Conservation (phyloP, 2,797 vertebrate species). For the Picus viridis region DNA sequence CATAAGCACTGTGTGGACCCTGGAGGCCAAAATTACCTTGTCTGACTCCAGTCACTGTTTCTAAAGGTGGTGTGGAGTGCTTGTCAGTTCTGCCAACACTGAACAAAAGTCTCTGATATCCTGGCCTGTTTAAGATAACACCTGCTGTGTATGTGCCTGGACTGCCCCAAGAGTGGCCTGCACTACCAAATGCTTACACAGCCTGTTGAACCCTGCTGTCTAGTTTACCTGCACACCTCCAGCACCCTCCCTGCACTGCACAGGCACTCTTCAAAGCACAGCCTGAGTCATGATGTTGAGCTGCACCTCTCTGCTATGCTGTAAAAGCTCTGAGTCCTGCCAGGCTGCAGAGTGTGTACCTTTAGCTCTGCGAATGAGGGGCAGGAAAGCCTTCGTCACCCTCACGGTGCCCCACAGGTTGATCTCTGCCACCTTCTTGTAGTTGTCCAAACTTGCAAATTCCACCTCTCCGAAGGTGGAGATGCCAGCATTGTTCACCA, state of each 20-base stretch:
- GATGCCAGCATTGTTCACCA: slow-evolving; percentile 89
- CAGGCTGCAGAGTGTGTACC: slow-evolving; percentile 63
- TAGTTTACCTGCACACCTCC: background rate
- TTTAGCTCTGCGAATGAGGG: slow-evolving; percentile 85
- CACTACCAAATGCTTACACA: background rate
- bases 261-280: background rate
- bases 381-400: slow-evolving; percentile 90
- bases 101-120: background rate
- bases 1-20: background rate
- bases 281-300: background rate
- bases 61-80: background rate
- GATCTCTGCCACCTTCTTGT: slow-evolving; percentile 86
- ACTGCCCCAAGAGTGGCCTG: background rate
- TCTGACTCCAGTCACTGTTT: background rate
- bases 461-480: slow-evolving; percentile 89
- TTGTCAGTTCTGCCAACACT: background rate
- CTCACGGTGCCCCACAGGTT: slow-evolving; percentile 90
- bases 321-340: background rate
- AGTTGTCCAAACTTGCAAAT: slow-evolving; percentile 86
- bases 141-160: background rate
- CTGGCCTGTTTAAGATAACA: background rate
- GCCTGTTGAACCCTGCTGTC: background rate
- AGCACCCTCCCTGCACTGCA: background rate
- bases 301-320: background rate
- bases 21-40: background rate